phyloP scores from a whole-genome alignment of 2,113 vertebrate genomes.

The Tragelaphus buxtoni region DNA sequence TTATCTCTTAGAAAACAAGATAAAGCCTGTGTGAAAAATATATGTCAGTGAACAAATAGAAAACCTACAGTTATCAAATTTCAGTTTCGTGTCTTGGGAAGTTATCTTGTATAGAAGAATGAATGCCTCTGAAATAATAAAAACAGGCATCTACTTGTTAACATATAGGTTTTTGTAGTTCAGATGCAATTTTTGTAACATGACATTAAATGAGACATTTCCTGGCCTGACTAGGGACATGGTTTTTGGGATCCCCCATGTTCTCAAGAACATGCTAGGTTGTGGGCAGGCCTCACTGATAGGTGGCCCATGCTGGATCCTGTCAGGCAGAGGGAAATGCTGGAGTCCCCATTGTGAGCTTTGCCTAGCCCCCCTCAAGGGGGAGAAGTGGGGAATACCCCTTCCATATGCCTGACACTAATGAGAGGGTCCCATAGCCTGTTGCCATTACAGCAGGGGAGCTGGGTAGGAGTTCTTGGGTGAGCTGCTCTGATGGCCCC shows the following conservation, averaged over 20 bases:
- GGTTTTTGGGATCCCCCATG: neutral
- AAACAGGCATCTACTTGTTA: neutral
- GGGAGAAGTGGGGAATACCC: neutral
- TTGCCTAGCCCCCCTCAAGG: neutral
- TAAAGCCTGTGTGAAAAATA: neutral
- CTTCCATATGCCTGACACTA: neutral
- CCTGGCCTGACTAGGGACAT: neutral
- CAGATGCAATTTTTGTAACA: neutral
- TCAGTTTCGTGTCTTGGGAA: neutral
- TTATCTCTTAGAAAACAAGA: neutral
- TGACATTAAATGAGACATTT: neutral
- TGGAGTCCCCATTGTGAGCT: neutral
- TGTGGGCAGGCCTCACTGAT: neutral
- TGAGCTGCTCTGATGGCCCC: neutral
- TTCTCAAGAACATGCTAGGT: neutral
- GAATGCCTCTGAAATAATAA: neutral
- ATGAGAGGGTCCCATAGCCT: neutral
- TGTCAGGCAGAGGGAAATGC: neutral
- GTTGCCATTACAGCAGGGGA: no score
- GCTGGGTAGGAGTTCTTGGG: neutral
- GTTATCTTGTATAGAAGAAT: neutral
- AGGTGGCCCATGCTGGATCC: neutral
- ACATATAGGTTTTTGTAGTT: neutral
- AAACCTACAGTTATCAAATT: neutral
- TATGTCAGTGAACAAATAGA: neutral